These are phyloP conservation scores for Apamea epomidion DNA, from an alignment of 2,888 invertebrate species.

Conservation along the genomic window DNA sequence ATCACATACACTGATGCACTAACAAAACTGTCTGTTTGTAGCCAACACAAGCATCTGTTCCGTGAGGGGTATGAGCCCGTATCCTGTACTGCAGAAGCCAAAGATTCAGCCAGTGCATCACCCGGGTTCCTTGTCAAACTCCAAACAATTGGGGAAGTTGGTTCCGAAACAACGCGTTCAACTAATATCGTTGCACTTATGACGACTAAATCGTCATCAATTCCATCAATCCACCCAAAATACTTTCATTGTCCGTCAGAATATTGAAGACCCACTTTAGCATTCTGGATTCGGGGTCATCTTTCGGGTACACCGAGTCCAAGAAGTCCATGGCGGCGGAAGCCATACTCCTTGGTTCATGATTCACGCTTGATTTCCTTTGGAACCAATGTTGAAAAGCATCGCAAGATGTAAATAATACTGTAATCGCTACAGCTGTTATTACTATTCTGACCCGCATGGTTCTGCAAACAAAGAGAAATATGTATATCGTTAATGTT, in stretches of 20 bases:
- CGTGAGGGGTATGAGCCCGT: background rate
- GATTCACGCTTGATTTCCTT: conserved; percentile 53
- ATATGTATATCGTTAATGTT: background rate
- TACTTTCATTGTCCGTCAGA: conserved; percentile 75
- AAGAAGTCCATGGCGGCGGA: conserved; percentile 79
- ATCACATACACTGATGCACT: background rate
- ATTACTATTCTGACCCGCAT: conserved; percentile 39
- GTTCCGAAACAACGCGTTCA: background rate
- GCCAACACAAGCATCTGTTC: background rate
- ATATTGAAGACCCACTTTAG: conserved; percentile 82
- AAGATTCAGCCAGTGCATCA: background rate
- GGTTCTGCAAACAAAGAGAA: conserved; percentile 53
- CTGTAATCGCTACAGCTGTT: conserved; percentile 18
- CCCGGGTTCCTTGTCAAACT: background rate
- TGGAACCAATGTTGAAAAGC: conserved; percentile 61
- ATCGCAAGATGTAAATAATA: conserved; percentile 42
- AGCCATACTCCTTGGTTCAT: conserved; percentile 76
- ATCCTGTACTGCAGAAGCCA: background rate
- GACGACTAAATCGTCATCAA: conserved; percentile 17
- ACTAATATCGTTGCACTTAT: background rate
- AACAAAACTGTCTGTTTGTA: background rate
- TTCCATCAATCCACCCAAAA: conserved; percentile 43
- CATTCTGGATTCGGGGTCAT: conserved; percentile 80
- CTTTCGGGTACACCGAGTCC: conserved; percentile 82
- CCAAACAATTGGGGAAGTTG: background rate